Evolutionary conservation across 2,888 invertebrate genomes (phyloP).

Genomic region (Leptopterna dolabrata): DNA sequence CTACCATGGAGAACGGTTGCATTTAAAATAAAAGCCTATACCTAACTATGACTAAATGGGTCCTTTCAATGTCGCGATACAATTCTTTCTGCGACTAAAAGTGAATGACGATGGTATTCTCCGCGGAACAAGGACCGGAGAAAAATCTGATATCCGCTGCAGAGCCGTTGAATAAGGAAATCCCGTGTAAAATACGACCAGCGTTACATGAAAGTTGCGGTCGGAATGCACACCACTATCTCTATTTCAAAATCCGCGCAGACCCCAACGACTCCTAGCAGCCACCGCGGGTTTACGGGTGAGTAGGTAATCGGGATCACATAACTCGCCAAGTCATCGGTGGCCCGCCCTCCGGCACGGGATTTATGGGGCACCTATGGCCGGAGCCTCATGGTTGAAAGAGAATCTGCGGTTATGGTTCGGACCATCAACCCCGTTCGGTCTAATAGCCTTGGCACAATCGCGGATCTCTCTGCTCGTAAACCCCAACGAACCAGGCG

Average conservation of each 20-base stretch:
- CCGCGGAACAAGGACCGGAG: no score
- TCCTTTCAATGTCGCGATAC: no score
- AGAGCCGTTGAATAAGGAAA: background rate
- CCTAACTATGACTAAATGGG: no score
- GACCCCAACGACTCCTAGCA: background rate
- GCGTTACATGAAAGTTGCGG: background rate
- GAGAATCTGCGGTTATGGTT: constrained; percentile 47
- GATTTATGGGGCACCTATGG: constrained; percentile 36
- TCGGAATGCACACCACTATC: constrained; percentile 14
- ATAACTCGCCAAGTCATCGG: constrained; percentile 29
- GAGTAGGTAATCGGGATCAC: constrained; percentile 46
- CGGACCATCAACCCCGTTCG: constrained; percentile 42
- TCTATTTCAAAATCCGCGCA: background rate
- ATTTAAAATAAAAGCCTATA: no score
- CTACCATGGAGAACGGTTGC: no score
- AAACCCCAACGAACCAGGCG: background rate
- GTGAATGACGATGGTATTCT: no score
- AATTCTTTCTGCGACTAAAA: no score
- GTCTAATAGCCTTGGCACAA: constrained; percentile 38
- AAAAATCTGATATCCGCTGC: background rate
- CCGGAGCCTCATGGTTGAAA: constrained; percentile 35
- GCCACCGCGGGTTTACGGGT: constrained; percentile 32
- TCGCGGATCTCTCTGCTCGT: background rate
- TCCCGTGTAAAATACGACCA: constrained; percentile 1
- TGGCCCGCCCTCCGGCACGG: background rate